These are phyloP conservation scores for Cheilosia grossa DNA, from an alignment of 2,888 invertebrate genomes.

Conservation along the genomic window DNA sequence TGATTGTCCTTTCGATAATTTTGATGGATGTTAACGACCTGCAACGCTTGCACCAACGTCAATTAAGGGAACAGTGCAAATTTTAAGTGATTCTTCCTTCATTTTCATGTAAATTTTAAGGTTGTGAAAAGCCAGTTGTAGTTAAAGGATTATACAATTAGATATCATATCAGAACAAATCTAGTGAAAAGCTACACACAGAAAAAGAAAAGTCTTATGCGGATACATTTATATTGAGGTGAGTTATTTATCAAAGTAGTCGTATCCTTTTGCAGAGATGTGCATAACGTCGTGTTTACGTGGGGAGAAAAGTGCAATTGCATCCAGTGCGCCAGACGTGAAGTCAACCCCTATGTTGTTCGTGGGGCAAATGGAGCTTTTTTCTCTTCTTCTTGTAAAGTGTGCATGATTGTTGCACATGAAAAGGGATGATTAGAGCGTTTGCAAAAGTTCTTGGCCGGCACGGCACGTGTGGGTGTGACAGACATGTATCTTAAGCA, in stretches of 20 bases:
- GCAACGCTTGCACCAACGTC: not conserved
- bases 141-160: constrained; percentile 1
- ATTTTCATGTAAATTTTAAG: not conserved
- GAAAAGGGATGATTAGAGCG: too few relatives aligned
- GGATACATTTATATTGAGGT: not conserved
- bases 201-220: not conserved
- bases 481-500: too few relatives aligned
- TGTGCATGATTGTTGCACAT: too few relatives aligned
- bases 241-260: not conserved
- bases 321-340: not conserved
- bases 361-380: too few relatives aligned
- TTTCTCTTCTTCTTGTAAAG: too few relatives aligned
- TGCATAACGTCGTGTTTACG: not conserved
- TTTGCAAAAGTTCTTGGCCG: too few relatives aligned
- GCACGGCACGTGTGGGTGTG: too few relatives aligned
- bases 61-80: not conserved
- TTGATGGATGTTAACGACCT: not conserved
- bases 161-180: not conserved
- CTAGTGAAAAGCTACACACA: not conserved
- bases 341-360: too few relatives aligned
- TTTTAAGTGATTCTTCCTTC: not conserved
- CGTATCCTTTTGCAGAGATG: not conserved
- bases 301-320: not conserved
- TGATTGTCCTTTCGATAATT: not conserved
- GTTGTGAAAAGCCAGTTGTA: not conserved